phyloP scores from a whole-genome alignment of 2,113 vertebrate genomes.

The Furnarius figulus region DNA sequence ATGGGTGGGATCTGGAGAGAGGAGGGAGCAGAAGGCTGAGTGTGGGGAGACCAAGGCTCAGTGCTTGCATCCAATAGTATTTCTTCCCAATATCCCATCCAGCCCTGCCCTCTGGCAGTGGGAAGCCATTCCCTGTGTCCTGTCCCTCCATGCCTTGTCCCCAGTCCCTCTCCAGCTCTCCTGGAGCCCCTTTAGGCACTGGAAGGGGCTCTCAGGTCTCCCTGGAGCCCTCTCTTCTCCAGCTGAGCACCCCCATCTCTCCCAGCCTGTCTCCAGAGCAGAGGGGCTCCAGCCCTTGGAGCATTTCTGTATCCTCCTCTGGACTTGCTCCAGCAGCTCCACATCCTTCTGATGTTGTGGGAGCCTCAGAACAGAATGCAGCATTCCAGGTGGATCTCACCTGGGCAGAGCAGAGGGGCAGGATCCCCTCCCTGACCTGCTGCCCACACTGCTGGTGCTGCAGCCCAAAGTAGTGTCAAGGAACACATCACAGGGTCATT shows the following conservation, averaged over 20 bases:
- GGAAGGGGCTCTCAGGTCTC: background rate
- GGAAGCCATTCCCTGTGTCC: background rate
- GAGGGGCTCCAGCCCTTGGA: background rate
- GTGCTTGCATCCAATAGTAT: background rate
- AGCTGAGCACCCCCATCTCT: rapidly evolving
- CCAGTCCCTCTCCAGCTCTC: background rate
- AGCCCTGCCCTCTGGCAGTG: background rate
- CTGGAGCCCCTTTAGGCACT: background rate
- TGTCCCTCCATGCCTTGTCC: background rate
- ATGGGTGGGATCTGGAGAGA: background rate
- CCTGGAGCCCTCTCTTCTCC: background rate
- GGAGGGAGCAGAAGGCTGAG: background rate
- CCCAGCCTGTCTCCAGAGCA: background rate
- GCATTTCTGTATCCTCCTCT: rapidly evolving
- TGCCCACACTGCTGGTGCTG: background rate
- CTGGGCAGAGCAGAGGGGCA: background rate
- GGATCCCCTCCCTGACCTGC: background rate
- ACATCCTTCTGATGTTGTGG: rapidly evolving
- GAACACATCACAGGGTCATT: rapidly evolving
- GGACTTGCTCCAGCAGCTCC: background rate
- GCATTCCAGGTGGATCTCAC: background rate
- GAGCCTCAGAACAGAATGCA: background rate
- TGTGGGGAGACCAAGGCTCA: background rate
- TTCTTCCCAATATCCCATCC: background rate
- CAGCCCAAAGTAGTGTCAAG: background rate